These are phyloP conservation scores for Lordiphosa fenestrarum DNA, from an alignment of 2,888 invertebrate genomes.

Conservation along the genomic window DNA sequence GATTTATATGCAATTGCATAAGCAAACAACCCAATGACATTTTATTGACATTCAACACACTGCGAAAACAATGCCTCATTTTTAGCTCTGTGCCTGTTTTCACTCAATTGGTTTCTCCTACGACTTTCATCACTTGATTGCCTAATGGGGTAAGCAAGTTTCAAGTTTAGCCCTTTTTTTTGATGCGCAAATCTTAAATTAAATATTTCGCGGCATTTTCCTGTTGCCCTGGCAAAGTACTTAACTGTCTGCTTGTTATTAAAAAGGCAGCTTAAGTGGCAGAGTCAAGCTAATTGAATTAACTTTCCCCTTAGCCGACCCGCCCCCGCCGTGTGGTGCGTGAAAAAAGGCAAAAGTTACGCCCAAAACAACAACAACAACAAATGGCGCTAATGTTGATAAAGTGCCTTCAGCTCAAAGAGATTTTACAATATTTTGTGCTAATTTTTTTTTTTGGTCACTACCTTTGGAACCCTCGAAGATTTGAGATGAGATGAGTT, in stretches of 20 bases:
- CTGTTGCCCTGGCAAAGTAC: slow-evolving; percentile 56
- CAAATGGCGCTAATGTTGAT: slow-evolving; percentile 62
- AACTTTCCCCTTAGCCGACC: slow-evolving; percentile 47
- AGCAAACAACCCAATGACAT: slow-evolving; percentile 56
- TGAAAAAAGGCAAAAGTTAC: slow-evolving; percentile 54
- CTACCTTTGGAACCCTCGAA: slow-evolving; percentile 14
- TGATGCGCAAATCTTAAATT: background rate
- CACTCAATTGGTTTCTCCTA: slow-evolving; percentile 21
- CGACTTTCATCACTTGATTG: slow-evolving; percentile 23
- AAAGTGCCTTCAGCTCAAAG: slow-evolving; percentile 57
- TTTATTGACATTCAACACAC: slow-evolving; percentile 69
- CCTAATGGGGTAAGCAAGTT: slow-evolving; percentile 39
- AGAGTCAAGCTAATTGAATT: slow-evolving; percentile 72
- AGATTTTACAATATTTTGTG: slow-evolving; percentile 48
- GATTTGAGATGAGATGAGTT: background rate
- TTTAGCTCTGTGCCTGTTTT: background rate
- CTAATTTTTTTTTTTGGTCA: slow-evolving; percentile 17
- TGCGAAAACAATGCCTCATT: slow-evolving; percentile 7
- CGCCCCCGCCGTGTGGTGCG: slow-evolving; percentile 48
- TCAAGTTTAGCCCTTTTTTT: slow-evolving; percentile 1
- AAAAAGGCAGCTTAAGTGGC: slow-evolving; percentile 71
- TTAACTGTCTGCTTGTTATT: slow-evolving; percentile 69
- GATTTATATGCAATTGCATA: slow-evolving; percentile 70
- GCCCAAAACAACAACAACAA: slow-evolving; percentile 31
- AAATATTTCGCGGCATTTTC: slow-evolving; percentile 10